phyloP scores from a whole-genome alignment of 2,113 vertebrate species.

The Azemiops feae region DNA sequence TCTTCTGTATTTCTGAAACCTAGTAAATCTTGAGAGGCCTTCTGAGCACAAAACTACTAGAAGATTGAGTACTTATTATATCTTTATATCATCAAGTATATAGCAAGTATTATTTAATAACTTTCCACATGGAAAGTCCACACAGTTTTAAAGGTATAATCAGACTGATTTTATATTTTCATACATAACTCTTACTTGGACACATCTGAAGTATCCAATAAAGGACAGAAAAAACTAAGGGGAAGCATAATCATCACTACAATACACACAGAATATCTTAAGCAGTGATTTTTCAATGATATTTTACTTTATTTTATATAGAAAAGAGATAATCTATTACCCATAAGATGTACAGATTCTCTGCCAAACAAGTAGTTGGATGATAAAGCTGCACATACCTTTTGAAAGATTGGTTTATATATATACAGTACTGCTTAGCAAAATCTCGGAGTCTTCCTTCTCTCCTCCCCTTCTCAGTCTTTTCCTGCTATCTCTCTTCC shows the following conservation, averaged over 20 bases:
- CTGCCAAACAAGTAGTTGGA: conserved; percentile 41
- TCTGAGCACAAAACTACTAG: conserved; percentile 23
- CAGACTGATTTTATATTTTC: conserved; percentile 62
- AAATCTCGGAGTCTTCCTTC: conserved; percentile 53
- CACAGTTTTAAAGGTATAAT: conserved; percentile 53
- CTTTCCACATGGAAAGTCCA: conserved; percentile 38
- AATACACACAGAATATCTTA: conserved; percentile 31
- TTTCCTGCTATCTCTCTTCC: conserved; percentile 68
- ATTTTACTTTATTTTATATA: conserved; percentile 49
- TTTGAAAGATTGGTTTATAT: conserved; percentile 57
- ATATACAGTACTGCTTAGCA: conserved; percentile 38
- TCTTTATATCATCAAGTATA: conserved; percentile 40
- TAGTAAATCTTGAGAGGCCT: not conserved
- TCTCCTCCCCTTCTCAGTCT: conserved; percentile 54
- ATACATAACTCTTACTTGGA: conserved; percentile 62
- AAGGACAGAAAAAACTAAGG: conserved; percentile 62
- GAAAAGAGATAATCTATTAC: conserved; percentile 50
- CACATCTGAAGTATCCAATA: conserved; percentile 65
- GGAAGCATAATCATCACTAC: conserved; percentile 58
- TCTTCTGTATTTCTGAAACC: not conserved
- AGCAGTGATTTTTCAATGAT: conserved; percentile 38
- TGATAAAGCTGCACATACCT: conserved; percentile 62
- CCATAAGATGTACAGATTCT: conserved; percentile 47
- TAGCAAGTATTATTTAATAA: conserved; percentile 46
- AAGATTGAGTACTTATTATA: conserved; percentile 48